Percentiles rank a stretch among this genome's conserved stretches.
Evolutionary conservation across 2,888 invertebrate genomes (phyloP).

Genomic region (Hololepta plana): DNA sequence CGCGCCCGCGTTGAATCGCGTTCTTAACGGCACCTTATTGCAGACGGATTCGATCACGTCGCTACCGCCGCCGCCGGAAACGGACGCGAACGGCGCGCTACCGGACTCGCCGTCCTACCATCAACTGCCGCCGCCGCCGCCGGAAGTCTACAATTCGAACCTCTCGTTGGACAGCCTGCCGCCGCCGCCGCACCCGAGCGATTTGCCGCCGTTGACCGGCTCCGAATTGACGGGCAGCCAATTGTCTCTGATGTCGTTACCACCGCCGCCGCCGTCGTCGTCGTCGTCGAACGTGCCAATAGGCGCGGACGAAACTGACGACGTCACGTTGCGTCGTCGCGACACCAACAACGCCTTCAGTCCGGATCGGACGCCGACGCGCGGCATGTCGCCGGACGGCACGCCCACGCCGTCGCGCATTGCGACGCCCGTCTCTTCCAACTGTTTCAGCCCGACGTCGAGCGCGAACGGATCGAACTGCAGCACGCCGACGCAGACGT

Average conservation of each 20-base stretch:
- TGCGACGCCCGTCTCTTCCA: slow-evolving; percentile 17
- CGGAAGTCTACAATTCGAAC: slow-evolving; percentile 58
- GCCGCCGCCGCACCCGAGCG: slow-evolving; percentile 52
- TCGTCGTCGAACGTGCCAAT: too few relatives aligned
- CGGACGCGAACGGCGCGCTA: too few relatives aligned
- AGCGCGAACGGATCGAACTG: slow-evolving; percentile 23
- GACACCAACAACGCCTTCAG: too few relatives aligned
- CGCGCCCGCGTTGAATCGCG: background rate
- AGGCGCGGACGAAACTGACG: too few relatives aligned
- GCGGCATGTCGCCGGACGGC: slow-evolving; percentile 23
- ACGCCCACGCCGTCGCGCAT: slow-evolving; percentile 24
- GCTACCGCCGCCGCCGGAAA: slow-evolving; percentile 32
- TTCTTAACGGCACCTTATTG: too few relatives aligned
- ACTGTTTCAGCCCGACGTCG: slow-evolving; percentile 16
- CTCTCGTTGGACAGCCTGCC: slow-evolving; percentile 65
- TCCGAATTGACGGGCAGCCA: slow-evolving; percentile 51
- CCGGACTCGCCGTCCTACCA: slow-evolving; percentile 30
- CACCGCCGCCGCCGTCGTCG: slow-evolving; percentile 57
- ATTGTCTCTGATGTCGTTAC: slow-evolving; percentile 47
- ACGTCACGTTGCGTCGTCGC: slow-evolving; percentile 33
- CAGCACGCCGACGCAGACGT: slow-evolving; percentile 22
- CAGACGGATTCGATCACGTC: slow-evolving; percentile 37
- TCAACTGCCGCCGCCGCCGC: slow-evolving; percentile 57
- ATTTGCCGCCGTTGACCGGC: slow-evolving; percentile 31
- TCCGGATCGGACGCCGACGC: slow-evolving; percentile 21